These are phyloP conservation scores for Urosaurus nigricauda DNA, from an alignment of 2,797 vertebrate species.

Conservation along the genomic window DNA sequence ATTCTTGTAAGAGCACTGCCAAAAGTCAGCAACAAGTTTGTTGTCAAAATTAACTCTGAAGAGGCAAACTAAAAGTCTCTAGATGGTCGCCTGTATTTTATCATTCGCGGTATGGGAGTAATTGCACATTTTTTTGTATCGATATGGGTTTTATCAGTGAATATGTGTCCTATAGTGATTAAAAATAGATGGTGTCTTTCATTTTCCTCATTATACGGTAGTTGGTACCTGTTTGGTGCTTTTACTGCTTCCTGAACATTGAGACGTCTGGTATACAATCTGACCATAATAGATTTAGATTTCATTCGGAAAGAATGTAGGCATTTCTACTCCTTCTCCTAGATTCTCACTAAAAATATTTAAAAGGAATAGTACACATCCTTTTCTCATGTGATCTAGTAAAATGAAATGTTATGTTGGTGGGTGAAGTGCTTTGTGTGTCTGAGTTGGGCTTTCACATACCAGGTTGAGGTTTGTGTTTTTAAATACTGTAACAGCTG, in stretches of 20 bases:
- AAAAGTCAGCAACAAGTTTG: background rate
- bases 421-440: background rate
- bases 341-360: slow-evolving; percentile 3
- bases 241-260: background rate
- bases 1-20: background rate
- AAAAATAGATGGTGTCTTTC: background rate
- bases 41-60: background rate
- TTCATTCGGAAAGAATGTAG: background rate
- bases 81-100: background rate
- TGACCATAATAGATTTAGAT: background rate
- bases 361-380: background rate
- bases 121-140: background rate
- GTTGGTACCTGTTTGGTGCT: background rate
- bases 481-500: slow-evolving; percentile 1
- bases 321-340: background rate
- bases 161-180: background rate
- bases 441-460: background rate
- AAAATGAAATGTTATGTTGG: background rate
- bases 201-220: too few relatives aligned
- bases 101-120: background rate
- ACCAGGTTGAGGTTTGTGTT: background rate
- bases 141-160: background rate
- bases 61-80: background rate
- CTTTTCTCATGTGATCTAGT: background rate
- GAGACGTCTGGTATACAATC: background rate